Conservation (phyloP, 2,888 invertebrate species). For the Agrochola litura region DNA sequence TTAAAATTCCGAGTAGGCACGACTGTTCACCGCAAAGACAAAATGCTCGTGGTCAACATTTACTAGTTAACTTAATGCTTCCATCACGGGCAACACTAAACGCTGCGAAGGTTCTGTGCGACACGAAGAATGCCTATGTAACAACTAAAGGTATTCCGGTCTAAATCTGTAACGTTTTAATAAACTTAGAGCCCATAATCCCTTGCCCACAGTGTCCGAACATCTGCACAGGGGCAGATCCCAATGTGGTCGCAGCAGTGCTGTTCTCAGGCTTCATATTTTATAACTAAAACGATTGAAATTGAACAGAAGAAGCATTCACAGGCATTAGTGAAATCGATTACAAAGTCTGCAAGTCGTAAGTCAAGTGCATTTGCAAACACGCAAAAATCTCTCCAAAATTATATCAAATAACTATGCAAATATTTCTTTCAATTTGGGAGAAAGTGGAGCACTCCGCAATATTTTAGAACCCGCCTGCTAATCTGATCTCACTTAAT, state of each 20-base stretch:
- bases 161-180: not conserved
- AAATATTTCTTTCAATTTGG: not conserved
- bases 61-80: slow-evolving; percentile 58
- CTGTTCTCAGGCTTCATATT: not conserved
- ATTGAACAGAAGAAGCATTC: not conserved
- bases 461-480: not conserved
- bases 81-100: slow-evolving; percentile 63
- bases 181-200: not conserved
- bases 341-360: not conserved
- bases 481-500: slow-evolving; percentile 2
- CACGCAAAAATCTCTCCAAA: not conserved
- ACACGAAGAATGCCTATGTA: slow-evolving; percentile 60
- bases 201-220: not conserved
- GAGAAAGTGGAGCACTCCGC: not conserved
- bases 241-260: not conserved
- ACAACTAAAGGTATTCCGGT: slow-evolving; percentile 42
- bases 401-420: not conserved
- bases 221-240: not conserved
- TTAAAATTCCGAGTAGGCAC: slow-evolving; percentile 61
- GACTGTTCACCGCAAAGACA: slow-evolving; percentile 66
- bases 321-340: not conserved
- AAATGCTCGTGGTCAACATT: slow-evolving; percentile 57
- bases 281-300: not conserved
- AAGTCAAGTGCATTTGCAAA: too few species aligned
- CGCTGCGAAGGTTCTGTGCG: slow-evolving; percentile 60